Evolutionary conservation across 2,888 invertebrate genomes (phyloP), one percentile per base, ranked within the genome.

Genomic region (Tetanocera ferruginea): DNA sequence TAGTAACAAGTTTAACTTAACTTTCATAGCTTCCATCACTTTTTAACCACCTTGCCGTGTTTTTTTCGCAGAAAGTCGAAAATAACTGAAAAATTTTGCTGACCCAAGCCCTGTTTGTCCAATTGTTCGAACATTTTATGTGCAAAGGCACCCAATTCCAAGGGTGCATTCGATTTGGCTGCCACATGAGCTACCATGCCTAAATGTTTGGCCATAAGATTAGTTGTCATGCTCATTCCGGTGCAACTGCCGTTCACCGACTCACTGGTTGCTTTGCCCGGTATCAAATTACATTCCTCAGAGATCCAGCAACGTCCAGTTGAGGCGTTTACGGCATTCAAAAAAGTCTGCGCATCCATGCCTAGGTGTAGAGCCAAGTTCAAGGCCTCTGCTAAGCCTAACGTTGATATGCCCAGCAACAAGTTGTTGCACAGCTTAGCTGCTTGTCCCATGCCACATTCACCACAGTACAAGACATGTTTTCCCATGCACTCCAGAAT

Each of bases 221-320:
- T 93, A 3, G 94, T 94, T 79, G 95, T 95, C 91, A 98, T 98
- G 0, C 94, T 94, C 28, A 60, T 28, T 4, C 93, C 95, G 83
- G 94, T 92, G 88, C 99, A 99, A 83, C 94, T 92, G 80, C 95
- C 95, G 81, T 94, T 94, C 74, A 97, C 94, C 0, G 99, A 99
- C 0, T 97, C 96, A 57, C 95, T 95, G 52, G 94, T 92, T 76
- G 96, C 91, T n/a, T 99, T 92, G 37, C 96, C 97, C 51, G 99
- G 99, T 0, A 98, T 97, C 0, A 99, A 99, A 89, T 98, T 98
- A 91, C 99, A 98, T 3, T 96, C 92, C 89, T 99, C 98, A 0
- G 97, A 96, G 0, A 97, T 95, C 99, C 99, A 99, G 80, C 97
- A 98, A 72, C 97, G 93, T 0, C 98, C 99, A 1, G 97, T 94